Percentiles rank a stretch among this genome's conserved stretches.
These are phyloP conservation scores for Lomographa bimaculata DNA, from an alignment of 2,888 invertebrate species.

Conservation along the genomic window DNA sequence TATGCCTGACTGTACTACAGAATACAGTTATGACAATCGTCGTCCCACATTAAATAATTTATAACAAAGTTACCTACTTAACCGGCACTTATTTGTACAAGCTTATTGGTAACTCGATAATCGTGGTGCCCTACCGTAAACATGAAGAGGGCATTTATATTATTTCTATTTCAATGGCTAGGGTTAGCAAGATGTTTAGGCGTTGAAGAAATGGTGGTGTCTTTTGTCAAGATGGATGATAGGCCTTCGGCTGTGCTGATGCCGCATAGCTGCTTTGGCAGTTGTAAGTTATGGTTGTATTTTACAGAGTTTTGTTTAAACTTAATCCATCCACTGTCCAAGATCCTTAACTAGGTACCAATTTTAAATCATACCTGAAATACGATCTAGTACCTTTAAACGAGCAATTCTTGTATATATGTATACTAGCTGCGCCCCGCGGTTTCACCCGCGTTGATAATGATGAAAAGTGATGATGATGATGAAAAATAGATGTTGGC, in stretches of 20 bases:
- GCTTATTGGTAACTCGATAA: constrained; percentile 8
- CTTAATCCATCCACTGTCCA: too few relatives aligned
- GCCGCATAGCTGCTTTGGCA: constrained; percentile 60
- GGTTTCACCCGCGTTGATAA: too few relatives aligned
- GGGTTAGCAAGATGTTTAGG: constrained; percentile 1
- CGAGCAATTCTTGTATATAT: too few relatives aligned
- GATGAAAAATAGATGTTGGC: too few relatives aligned
- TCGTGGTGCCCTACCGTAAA: background rate
- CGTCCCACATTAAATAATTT: constrained; percentile 15
- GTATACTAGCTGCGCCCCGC: too few relatives aligned
- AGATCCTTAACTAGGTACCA: too few relatives aligned
- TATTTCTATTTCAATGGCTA: constrained; percentile 6
- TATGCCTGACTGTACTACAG: constrained; percentile 17
- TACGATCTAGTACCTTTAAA: too few relatives aligned
- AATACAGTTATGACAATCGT: constrained; percentile 3
- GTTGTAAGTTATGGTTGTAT: constrained; percentile 58
- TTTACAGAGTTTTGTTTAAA: too few relatives aligned
- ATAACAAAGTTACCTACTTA: constrained; percentile 10
- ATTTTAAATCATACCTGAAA: too few relatives aligned
- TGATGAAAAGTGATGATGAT: too few relatives aligned
- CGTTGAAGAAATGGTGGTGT: constrained; percentile 36
- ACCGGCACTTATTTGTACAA: constrained; percentile 7
- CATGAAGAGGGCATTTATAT: constrained; percentile 11
- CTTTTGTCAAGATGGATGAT: constrained; percentile 52
- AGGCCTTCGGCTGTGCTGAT: constrained; percentile 52